phyloP scores from a whole-genome alignment of 92 coral and sea anemone genomes.

The Paramuricea clavata region DNA sequence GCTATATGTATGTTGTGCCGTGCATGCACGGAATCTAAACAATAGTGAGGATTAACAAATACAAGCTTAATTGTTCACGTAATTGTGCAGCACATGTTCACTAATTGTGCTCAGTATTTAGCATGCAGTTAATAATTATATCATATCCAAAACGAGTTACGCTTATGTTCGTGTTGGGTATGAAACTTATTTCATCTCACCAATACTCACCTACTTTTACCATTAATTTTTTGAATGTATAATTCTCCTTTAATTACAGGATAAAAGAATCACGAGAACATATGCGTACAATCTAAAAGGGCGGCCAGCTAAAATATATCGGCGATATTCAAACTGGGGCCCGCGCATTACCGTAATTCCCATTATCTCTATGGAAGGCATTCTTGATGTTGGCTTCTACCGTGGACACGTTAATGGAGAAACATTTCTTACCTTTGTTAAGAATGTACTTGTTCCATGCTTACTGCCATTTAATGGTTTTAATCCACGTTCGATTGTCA shows the following conservation, averaged over 20 bases:
- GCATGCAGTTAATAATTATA: too few relatives aligned
- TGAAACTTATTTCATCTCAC: not conserved
- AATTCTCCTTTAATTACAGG: too few relatives aligned
- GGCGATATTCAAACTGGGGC: slow-evolving; percentile 33
- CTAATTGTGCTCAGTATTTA: too few relatives aligned
- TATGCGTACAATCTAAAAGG: slow-evolving; percentile 35
- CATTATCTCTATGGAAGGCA: slow-evolving; percentile 45
- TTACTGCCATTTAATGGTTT: slow-evolving; percentile 41
- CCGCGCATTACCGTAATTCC: slow-evolving; percentile 38
- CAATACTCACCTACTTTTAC: not conserved
- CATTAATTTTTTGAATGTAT: not conserved
- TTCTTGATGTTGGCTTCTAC: slow-evolving; percentile 36
- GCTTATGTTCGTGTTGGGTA: too few relatives aligned
- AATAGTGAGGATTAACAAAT: not conserved
- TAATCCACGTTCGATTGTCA: slow-evolving; percentile 46
- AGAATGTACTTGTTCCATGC: slow-evolving; percentile 34
- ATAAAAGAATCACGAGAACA: slow-evolving; percentile 39
- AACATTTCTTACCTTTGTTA: slow-evolving; percentile 34
- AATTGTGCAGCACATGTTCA: not conserved
- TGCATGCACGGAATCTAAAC: too few relatives aligned
- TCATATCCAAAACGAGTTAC: too few relatives aligned
- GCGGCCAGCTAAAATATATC: not conserved
- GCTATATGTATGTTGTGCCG: not conserved
- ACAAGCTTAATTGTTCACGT: not conserved
- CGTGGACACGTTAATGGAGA: slow-evolving; percentile 31